Evolutionary conservation across 2,113 vertebrate species (phyloP).

Genomic region (Myanophis thanlyinensis): DNA sequence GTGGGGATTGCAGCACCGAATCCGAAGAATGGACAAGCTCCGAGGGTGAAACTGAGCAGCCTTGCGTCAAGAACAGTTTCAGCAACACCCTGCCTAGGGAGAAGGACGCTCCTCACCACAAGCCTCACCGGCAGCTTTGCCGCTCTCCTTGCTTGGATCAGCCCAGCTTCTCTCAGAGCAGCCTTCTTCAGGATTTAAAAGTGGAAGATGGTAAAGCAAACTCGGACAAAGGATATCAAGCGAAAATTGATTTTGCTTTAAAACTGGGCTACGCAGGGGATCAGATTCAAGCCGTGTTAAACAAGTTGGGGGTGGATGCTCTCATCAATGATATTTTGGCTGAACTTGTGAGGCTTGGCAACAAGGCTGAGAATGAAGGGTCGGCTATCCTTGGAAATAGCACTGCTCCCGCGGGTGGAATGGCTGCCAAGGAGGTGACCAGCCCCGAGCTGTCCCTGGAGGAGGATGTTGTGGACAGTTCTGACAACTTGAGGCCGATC

Average conservation of each 20-base stretch:
- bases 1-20: slow-evolving; percentile 75
- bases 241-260: slow-evolving; percentile 97
- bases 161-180: slow-evolving; percentile 94
- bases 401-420: slow-evolving; percentile 55
- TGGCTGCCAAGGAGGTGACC: slow-evolving; percentile 80
- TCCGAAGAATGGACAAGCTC: slow-evolving; percentile 90
- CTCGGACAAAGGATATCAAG: slow-evolving; percentile 87
- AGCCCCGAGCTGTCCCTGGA: slow-evolving; percentile 91
- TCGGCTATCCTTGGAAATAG: slow-evolving; percentile 69
- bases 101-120: slow-evolving; percentile 74
- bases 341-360: slow-evolving; percentile 93
- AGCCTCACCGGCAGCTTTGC: slow-evolving; percentile 93
- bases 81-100: slow-evolving; percentile 71
- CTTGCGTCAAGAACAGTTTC: slow-evolving; percentile 49
- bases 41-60: slow-evolving; percentile 87
- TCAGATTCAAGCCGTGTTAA: slow-evolving; percentile 92
- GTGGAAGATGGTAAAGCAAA: slow-evolving; percentile 63
- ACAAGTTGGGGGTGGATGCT: slow-evolving; percentile 88
- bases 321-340: slow-evolving; percentile 96
- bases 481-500: slow-evolving; percentile 90
- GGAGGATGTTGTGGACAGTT: slow-evolving; percentile 85
- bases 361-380: slow-evolving; percentile 87
- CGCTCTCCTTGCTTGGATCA: slow-evolving; percentile 93
- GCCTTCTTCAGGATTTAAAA: slow-evolving; percentile 87
- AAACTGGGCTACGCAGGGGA: slow-evolving; percentile 94